These are phyloP conservation scores for Apeira syringaria DNA, from an alignment of 2,888 invertebrate species.

Conservation along the genomic window DNA sequence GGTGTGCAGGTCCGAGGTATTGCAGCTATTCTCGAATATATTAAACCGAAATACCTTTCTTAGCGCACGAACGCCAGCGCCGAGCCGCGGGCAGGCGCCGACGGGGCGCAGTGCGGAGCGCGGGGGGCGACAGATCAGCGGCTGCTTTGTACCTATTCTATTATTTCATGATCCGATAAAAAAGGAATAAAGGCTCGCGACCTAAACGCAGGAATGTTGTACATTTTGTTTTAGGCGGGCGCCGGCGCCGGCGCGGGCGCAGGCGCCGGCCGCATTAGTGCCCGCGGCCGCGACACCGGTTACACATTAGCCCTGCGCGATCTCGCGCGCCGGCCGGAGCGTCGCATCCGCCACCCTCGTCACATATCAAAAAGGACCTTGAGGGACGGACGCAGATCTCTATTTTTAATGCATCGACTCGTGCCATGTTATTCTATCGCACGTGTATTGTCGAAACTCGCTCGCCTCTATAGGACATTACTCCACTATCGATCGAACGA, in stretches of 20 bases:
- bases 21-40: slow-evolving; percentile 13
- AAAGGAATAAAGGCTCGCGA: slow-evolving; percentile 68
- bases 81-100: slow-evolving; percentile 6
- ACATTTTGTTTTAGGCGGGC: slow-evolving; percentile 73
- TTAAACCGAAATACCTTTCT: slow-evolving; percentile 8
- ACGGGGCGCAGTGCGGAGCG: not conserved
- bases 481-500: not conserved
- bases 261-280: slow-evolving; percentile 79
- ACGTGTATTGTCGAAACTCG: not conserved
- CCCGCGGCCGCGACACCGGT: slow-evolving; percentile 60
- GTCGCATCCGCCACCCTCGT: slow-evolving; percentile 2
- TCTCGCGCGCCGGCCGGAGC: slow-evolving; percentile 20
- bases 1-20: slow-evolving; percentile 2
- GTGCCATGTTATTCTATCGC: slow-evolving; percentile 1
- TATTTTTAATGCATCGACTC: slow-evolving; percentile 9
- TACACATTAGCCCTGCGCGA: slow-evolving; percentile 69
- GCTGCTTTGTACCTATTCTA: slow-evolving; percentile 71
- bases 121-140: slow-evolving; percentile 36
- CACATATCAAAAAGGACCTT: slow-evolving; percentile 8
- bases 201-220: slow-evolving; percentile 78
- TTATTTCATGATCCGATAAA: slow-evolving; percentile 77
- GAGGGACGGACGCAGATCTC: not conserved
- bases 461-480: slow-evolving; percentile 9
- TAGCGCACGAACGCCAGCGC: slow-evolving; percentile 7
- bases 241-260: slow-evolving; percentile 82